Base-by-base conservation (phyloP, 1,140 invertebrate species). In the Laodelphax striatellus region DNA sequence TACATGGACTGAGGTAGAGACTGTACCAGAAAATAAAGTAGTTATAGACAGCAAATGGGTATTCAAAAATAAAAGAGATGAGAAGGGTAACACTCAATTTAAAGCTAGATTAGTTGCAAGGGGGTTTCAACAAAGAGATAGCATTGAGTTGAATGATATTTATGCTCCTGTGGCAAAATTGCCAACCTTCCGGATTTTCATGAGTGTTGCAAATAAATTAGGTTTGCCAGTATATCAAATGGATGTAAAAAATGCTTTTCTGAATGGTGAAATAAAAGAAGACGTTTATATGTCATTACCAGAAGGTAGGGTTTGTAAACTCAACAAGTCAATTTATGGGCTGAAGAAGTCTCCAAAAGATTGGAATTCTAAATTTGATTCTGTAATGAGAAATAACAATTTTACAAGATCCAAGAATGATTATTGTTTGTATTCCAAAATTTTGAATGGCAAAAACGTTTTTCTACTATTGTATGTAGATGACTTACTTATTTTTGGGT, bases 401-500 rank as follows among this genome's bases (percentile, higher is more conserved):
- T 65, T 67, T 58, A 55, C 11, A 31, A 56, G 50, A 52, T 60
- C 55, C 34, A n/a, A 61, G 13, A 42, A 58, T 52, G 63, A 67
- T 52, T 28, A 17, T 31, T 63, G 56, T 38, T 55, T 67, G 11
- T 67, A 60, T 61, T 52, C 58, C 1, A 42, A 21, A n/a, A 57
- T 13, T n/a, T 34, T 19, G 13, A 57, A 62, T 52, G 42, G 44
- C 34, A 16, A 52, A 50, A 24, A n/a, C n/a, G 22, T 55, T 5
- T 54, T 46, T 56, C 43, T 72, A 43, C 58, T 69, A 44, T 21
- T 70, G 9, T 72, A 72, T 69, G 72, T 73, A 9, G 71, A 74
- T 62, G 71, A 74, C 68, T 19, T 72, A 9, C 62, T 73, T 21
- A 62, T 72, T 38, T n/a, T 61, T 63, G 61, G 67, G 14, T 60